Percentiles rank a stretch among this genome's conserved stretches.
Evolutionary conservation across 2,888 invertebrate species (phyloP).

Genomic region (Lamellibrachia satsuma): DNA sequence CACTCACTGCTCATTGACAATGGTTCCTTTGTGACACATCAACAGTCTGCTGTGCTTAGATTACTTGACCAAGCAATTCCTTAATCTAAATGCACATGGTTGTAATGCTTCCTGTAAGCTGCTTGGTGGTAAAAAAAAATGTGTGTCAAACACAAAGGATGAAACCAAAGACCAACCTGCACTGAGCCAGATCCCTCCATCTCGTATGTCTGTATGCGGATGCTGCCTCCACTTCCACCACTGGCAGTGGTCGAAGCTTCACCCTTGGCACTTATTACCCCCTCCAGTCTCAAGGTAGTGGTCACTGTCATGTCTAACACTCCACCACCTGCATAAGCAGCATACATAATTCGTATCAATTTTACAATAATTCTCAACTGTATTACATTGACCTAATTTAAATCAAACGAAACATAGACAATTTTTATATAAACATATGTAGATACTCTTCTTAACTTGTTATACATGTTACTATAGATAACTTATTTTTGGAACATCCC

Average conservation of each 20-base stretch:
- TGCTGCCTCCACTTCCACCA: constrained; percentile 51
- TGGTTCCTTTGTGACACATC: background rate
- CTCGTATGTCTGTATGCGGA: constrained; percentile 41
- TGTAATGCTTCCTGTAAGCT: background rate
- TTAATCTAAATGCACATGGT: background rate
- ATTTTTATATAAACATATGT: no score
- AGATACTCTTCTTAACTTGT: no score
- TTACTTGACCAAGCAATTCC: background rate
- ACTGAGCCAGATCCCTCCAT: constrained; percentile 47
- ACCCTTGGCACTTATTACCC: constrained; percentile 28
- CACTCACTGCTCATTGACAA: background rate
- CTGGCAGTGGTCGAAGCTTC: constrained; percentile 26
- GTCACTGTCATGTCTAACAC: constrained; percentile 39
- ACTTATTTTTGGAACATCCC: no score
- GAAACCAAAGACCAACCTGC: constrained; percentile 30
- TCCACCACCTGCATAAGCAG: constrained; percentile 45
- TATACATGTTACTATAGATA: no score
- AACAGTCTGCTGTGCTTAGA: background rate
- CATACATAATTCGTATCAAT: no score
- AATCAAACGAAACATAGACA: no score
- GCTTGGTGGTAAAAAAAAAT: background rate
- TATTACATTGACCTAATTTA: no score
- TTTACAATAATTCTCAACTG: no score
- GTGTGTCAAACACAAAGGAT: background rate
- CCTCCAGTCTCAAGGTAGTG: constrained; percentile 45